phyloP scores from a whole-genome alignment of 2,113 vertebrate genomes.

The Oreochromis aureus region DNA sequence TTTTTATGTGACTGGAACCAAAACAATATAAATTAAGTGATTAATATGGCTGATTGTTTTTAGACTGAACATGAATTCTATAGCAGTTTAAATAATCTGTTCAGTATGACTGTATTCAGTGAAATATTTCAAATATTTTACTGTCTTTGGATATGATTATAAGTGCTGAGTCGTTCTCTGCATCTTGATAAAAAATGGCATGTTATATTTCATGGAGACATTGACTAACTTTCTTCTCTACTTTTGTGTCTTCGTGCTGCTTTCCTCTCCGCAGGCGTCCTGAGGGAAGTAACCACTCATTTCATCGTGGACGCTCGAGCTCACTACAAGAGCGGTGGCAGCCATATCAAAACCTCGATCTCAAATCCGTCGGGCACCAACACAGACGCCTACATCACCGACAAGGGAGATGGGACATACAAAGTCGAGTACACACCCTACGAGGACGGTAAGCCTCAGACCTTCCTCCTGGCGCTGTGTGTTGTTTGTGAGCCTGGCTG shows the following conservation, averaged over 20 bases:
- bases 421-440: slow-evolving; percentile 85
- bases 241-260: background rate
- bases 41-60: background rate
- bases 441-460: slow-evolving; percentile 79
- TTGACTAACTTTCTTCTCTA: background rate
- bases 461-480: background rate
- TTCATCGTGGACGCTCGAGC: slow-evolving; percentile 82
- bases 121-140: background rate
- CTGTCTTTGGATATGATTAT: background rate
- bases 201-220: background rate
- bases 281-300: slow-evolving; percentile 86
- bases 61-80: background rate
- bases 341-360: slow-evolving; percentile 75
- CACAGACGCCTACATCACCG: slow-evolving; percentile 80
- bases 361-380: slow-evolving; percentile 80
- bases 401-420: slow-evolving; percentile 87
- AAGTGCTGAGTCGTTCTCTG: background rate
- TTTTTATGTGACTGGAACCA: background rate
- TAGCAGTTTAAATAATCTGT: background rate
- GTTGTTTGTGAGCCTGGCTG: background rate
- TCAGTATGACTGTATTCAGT: background rate
- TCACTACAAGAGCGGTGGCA: slow-evolving; percentile 72
- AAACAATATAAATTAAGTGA: background rate
- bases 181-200: background rate
- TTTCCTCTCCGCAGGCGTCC: slow-evolving; percentile 71